phyloP scores from a whole-genome alignment of 2,113 vertebrate species.

The Ochotona princeps region DNA sequence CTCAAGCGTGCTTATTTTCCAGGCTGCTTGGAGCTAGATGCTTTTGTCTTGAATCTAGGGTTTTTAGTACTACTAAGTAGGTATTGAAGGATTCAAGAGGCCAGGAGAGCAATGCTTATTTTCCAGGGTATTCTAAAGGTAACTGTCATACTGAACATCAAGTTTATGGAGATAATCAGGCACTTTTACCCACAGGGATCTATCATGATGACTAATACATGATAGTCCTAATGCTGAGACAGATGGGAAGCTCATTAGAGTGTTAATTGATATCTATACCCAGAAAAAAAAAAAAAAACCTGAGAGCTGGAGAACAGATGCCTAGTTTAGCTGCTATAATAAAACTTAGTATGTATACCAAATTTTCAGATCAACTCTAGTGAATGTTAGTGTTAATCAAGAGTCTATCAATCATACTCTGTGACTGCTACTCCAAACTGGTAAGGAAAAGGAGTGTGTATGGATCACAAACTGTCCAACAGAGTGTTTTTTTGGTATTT shows the following conservation, averaged over 20 bases:
- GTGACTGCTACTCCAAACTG: background rate
- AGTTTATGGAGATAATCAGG: background rate
- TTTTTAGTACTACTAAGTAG: background rate
- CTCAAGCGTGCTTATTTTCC: background rate
- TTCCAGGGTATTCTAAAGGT: background rate
- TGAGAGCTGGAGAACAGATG: background rate
- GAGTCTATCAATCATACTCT: background rate
- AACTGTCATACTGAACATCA: background rate
- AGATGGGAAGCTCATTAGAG: background rate
- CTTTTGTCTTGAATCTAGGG: fast-evolving
- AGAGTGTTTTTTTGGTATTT: background rate
- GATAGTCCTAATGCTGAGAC: background rate
- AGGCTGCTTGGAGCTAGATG: background rate
- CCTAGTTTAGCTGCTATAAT: background rate
- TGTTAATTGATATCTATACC: conserved; percentile 18
- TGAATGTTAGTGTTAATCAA: background rate
- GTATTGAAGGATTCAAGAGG: background rate
- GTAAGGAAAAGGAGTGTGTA: background rate
- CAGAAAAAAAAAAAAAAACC: background rate
- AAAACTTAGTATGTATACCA: background rate
- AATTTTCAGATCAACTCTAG: background rate
- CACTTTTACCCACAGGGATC: background rate
- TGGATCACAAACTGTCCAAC: background rate
- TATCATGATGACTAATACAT: background rate
- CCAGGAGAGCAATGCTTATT: background rate